Evolutionary conservation across 2,797 vertebrate genomes (phyloP).

Genomic region (Crocodylus rhombifer): DNA sequence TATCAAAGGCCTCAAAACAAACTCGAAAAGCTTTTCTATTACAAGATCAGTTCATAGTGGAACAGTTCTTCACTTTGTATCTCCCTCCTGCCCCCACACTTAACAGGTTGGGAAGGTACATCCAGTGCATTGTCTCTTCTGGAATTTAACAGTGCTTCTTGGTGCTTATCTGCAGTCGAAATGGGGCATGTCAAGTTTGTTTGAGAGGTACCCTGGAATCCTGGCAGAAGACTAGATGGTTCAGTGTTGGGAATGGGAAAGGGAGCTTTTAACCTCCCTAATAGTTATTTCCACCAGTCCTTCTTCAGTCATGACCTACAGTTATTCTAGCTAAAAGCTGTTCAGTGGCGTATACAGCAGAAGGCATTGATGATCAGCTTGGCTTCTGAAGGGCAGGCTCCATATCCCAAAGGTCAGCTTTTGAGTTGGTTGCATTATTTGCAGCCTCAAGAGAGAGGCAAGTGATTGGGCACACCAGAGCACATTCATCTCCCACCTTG

Average conservation of each 20-base stretch:
- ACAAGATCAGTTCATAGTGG: fast-evolving
- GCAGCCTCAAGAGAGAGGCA: not conserved
- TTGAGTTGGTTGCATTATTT: not conserved
- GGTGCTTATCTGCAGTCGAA: not conserved
- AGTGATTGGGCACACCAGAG: not conserved
- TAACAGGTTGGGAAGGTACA: not conserved
- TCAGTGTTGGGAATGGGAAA: not conserved
- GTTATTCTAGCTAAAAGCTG: not conserved
- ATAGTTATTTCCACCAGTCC: not conserved
- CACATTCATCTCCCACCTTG: not conserved
- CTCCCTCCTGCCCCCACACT: slow-evolving; percentile 20
- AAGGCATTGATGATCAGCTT: too few relatives aligned
- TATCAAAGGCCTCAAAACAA: not conserved
- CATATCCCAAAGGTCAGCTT: not conserved
- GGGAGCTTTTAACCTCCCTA: not conserved
- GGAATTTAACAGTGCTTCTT: not conserved
- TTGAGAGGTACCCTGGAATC: too few relatives aligned
- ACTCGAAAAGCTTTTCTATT: fast-evolving
- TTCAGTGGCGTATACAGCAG: not conserved
- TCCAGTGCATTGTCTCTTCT: not conserved
- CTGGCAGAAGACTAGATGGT: not conserved
- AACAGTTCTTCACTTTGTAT: slow-evolving; percentile 37
- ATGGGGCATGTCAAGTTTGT: not conserved
- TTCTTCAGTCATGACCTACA: not conserved
- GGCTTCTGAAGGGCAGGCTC: not conserved